A percentile compares a stretch with the other conserved stretches of the same genome.
Conservation (phyloP, 2,113 vertebrate species). For the Pantherophis guttatus region DNA sequence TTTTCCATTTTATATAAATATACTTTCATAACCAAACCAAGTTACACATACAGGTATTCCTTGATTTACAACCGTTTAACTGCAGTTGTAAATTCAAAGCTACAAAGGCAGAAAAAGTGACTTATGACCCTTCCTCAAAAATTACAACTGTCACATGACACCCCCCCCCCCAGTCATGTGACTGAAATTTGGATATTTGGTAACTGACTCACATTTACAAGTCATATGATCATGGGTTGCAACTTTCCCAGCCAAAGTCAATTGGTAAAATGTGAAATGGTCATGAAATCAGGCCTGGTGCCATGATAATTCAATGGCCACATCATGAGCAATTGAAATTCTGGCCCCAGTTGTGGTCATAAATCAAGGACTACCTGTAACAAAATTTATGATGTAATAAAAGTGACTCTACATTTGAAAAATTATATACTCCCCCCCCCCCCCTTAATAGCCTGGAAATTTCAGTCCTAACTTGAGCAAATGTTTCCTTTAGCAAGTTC, state of each 20-base stretch:
- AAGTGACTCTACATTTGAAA: not conserved
- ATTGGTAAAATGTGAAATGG: not conserved
- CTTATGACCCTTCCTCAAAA: not conserved
- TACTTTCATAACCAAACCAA: not conserved
- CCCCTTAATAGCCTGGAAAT: not conserved
- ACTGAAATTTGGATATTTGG: too few species aligned
- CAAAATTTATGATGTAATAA: not conserved
- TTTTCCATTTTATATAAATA: not conserved
- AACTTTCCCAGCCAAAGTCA: not conserved
- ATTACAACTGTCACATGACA: not conserved
- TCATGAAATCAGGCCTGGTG: not conserved
- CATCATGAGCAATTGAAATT: not conserved
- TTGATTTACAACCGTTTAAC: not conserved
- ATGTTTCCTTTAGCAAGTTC: not conserved
- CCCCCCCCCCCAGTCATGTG: not conserved
- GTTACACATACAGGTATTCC: not conserved
- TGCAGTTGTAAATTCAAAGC: not conserved
- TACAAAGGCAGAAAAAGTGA: not conserved
- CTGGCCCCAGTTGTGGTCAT: not conserved
- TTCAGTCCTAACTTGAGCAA: not conserved
- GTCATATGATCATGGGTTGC: not conserved
- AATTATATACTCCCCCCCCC: not conserved
- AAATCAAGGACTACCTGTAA: not conserved
- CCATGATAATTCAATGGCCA: not conserved
- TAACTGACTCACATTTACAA: not conserved